Evolutionary conservation across 30 jellyfish, hydroid and myxozoan species (phyloP), one percentile per base, ranked within the genome.

Genomic region (Nemopilema nomurai): DNA sequence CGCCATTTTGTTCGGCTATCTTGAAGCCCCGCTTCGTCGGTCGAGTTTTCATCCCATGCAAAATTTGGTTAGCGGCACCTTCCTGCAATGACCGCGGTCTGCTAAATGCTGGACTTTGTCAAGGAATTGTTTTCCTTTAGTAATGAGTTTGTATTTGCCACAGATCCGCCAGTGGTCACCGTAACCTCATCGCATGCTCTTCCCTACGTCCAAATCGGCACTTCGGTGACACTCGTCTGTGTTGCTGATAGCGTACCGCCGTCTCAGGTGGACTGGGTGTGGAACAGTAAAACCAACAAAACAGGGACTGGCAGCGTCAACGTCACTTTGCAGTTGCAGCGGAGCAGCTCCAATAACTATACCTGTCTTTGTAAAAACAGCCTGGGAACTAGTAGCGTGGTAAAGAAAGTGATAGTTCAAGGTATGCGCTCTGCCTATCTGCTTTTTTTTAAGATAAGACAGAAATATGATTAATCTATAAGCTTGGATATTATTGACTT

Each of bases 161-260:
- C 67, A 76, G 86, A 76, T 76, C 32, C 69, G 16, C 86, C 86
- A 8, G 77, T 76, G 20, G 41, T 76, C 69, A 24, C 62, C 26
- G 32, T 76, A 6, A 76, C 86, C 20, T 53, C 86, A 8, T 76
- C 86, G 28, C 57, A 53, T 19, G 18, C 27, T n/a, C 76, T 53
- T 28, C 76, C 77, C 16, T 26, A 20, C 24, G 62, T 76, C 18
- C 33, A 64, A 21, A 76, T 76, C 28, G 67, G 41, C 57, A 19
- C 75, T 23, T 30, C 76, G 0, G 22, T 76, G 27, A 8, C 7
- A 18, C 68, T 80, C 4, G 26, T 50, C 1, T 80, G 89, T 33
- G 26, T 4, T 16, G 80, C 68, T 1, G 23, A 4, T 3, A 80
- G 89, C 24, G 89, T 22, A 17, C 89, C 89, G 16, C 32, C 51